These are phyloP conservation scores for Glomeris maerens DNA, from an alignment of 1,140 invertebrate species.

Conservation along the genomic window DNA sequence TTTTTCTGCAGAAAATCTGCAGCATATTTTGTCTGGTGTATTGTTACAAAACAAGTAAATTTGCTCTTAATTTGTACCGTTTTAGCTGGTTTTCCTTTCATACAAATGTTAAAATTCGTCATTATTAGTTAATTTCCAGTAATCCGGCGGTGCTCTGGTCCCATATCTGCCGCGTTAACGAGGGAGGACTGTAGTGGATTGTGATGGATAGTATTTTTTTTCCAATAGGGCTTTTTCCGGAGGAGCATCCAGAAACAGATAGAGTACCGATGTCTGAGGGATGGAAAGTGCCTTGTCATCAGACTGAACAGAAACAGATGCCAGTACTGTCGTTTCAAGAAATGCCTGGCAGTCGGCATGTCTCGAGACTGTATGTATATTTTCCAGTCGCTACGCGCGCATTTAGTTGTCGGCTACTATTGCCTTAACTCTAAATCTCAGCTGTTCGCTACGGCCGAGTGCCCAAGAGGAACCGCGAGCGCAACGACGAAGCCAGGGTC, in stretches of 20 bases:
- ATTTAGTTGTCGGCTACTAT: background rate
- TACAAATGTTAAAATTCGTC: too few relatives aligned
- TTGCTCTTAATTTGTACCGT: too few relatives aligned
- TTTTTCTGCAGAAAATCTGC: too few relatives aligned
- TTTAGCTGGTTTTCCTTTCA: too few relatives aligned
- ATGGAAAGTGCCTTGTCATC: constrained; percentile 93
- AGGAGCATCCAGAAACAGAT: constrained; percentile 94
- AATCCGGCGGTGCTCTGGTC: too few relatives aligned
- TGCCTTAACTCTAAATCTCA: constrained; percentile 28
- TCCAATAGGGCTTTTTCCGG: constrained; percentile 51
- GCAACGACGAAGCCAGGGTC: constrained; percentile 37
- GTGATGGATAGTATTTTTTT: too few relatives aligned
- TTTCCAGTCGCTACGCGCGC: background rate
- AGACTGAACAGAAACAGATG: constrained; percentile 91
- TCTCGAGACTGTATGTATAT: constrained; percentile 80
- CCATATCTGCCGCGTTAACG: too few relatives aligned
- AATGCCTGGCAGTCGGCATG: constrained; percentile 96
- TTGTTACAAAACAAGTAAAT: too few relatives aligned
- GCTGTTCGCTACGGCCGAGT: constrained; percentile 91
- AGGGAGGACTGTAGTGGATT: too few relatives aligned
- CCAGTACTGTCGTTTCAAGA: constrained; percentile 96
- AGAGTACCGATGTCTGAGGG: constrained; percentile 87
- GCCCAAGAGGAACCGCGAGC: constrained; percentile 78
- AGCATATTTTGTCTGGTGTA: too few relatives aligned
- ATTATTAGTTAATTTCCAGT: too few relatives aligned